Base-by-base conservation (phyloP, 2,113 vertebrate genomes). In the Chionis minor region DNA sequence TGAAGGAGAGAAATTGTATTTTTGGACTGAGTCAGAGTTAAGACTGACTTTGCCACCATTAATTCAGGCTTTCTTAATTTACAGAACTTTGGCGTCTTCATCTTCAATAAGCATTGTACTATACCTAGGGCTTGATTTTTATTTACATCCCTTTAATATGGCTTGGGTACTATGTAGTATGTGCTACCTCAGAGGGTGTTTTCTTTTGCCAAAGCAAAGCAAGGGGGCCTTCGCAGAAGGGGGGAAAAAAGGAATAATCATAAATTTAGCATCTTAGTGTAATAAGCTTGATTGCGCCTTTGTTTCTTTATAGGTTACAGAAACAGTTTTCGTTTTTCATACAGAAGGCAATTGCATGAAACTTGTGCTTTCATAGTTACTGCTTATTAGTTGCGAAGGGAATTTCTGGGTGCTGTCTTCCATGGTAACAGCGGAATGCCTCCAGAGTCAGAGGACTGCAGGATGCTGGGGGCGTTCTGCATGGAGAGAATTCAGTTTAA, bases 221-320 rank as follows among this genome's bases (percentile, higher is more conserved):
- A 61, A 89, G 21, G 44, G 33, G 62, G 35, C 23, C n/a, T 75
- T 61, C 56, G 40, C 59, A 65, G 42, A 56, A 81, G 55, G 44
- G 26, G 9, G 38, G 38, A 51, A 62, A 28, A 80, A 80, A 56
- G 6, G 6, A 15, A 49, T 90, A 91, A 75, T 87, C 42, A 79
- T 94, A 92, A 95, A 92, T 96, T 62, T 70, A 80, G 56, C n/a
- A 72, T 95, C 82, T 84, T 91, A 84, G 90, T 90, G 55, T 77
- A 92, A 87, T 94, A 92, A 95, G 51, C 90, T 67, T 88, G 96
- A 96, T 91, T 92, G 61, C 88, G 35, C 90, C 93, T 95, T 83
- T 45, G 58, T 86, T 95, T 88, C 89, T 87, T 96, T 96, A 92
- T 85, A 93, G 80, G 86, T 87, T 89, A 49, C 62, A 70, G 79